A percentile compares a stretch with the other conserved stretches of the same genome.
Conservation (phyloP, 1,140 invertebrate genomes). For the Tetranychus urticae region DNA sequence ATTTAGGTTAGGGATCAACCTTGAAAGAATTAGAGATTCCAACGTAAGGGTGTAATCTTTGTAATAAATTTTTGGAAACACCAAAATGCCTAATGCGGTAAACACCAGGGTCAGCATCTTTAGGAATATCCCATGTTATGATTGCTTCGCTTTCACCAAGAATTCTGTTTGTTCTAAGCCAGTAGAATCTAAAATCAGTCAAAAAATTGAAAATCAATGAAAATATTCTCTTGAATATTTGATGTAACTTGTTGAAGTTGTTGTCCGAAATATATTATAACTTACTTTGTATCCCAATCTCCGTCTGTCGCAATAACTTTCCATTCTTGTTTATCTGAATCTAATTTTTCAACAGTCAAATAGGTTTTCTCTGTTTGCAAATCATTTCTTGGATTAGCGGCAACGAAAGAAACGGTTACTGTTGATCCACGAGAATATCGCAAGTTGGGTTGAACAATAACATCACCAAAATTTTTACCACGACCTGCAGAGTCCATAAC, state of each 20-base stretch:
- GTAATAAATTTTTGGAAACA: constrained; percentile 11
- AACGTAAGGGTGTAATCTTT: constrained; percentile 10
- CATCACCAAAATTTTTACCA: constrained; percentile 43
- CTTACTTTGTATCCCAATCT: constrained; percentile 51
- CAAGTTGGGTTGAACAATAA: neutral
- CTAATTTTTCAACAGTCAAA: constrained; percentile 35
- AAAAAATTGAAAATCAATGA: neutral
- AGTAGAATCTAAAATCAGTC: constrained; percentile 28
- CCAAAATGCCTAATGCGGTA: constrained; percentile 41
- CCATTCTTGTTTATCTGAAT: constrained; percentile 30
- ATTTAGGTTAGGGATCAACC: neutral
- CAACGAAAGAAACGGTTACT: constrained; percentile 18
- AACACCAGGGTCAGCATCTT: constrained; percentile 33
- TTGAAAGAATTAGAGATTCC: constrained; percentile 8
- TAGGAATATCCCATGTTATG: constrained; percentile 47
- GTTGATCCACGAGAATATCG: neutral
- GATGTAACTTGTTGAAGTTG: neutral
- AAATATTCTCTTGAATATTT: neutral
- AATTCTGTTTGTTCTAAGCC: constrained; percentile 38
- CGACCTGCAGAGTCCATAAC: constrained; percentile 29
- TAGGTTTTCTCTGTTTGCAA: constrained; percentile 46
- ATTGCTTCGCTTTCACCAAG: constrained; percentile 46
- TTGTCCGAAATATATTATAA: constrained; percentile 14
- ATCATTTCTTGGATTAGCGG: constrained; percentile 65
- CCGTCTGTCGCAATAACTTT: constrained; percentile 48